phyloP scores from a whole-genome alignment of 2,797 vertebrate species.

The Oophaga sylvatica region DNA sequence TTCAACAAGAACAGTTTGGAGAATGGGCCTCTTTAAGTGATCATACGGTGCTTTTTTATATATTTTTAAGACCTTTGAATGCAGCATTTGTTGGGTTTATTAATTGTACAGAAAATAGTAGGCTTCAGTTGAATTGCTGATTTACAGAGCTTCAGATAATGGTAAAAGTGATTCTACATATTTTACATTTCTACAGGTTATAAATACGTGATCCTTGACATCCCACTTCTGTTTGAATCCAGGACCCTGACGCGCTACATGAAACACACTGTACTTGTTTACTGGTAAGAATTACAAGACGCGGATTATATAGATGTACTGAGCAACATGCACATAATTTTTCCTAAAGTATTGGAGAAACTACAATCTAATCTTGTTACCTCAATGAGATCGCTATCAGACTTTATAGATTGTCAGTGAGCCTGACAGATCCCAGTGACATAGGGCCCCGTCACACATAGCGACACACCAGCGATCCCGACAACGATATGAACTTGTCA shows the following conservation, averaged over 20 bases:
- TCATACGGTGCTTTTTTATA: too few species aligned
- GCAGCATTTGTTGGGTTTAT: too few species aligned
- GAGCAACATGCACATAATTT: too few species aligned
- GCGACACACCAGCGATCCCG: too few species aligned
- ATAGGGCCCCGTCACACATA: too few species aligned
- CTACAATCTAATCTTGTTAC: background rate
- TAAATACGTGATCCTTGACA: constrained; percentile 92
- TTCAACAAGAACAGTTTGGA: too few species aligned
- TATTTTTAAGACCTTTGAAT: too few species aligned
- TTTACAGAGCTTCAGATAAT: background rate
- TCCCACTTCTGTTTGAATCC: constrained; percentile 94
- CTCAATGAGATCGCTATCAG: background rate
- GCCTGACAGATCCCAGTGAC: too few species aligned
- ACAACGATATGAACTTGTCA: too few species aligned
- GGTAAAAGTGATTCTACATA: background rate
- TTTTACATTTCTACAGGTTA: constrained; percentile 77
- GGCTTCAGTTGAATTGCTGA: background rate
- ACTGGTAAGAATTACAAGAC: constrained; percentile 82
- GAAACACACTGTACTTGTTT: constrained; percentile 91
- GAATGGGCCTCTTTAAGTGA: too few species aligned
- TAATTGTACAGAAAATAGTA: background rate
- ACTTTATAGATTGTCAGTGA: too few species aligned
- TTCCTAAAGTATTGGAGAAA: background rate
- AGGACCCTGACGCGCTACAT: constrained; percentile 84
- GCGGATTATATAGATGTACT: background rate